phyloP scores from a whole-genome alignment of 2,888 invertebrate species.

The Lepidochitona cinerea region DNA sequence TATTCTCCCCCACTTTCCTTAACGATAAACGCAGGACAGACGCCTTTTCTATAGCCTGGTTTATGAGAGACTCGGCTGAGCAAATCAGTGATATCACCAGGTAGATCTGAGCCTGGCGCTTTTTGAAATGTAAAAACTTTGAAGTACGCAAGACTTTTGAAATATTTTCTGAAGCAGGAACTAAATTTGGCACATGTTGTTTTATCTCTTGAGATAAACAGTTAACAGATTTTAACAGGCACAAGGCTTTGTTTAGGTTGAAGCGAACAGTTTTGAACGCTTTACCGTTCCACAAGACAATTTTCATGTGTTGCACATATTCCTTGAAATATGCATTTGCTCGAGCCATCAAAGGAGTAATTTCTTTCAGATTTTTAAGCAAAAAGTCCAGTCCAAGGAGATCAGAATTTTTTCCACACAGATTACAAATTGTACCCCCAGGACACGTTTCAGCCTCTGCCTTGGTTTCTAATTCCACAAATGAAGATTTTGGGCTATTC shows the following conservation, averaged over 20 bases:
- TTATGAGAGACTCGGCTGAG: too few relatives aligned
- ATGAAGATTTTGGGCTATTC: too few relatives aligned
- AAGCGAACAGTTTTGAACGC: background rate
- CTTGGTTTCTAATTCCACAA: too few relatives aligned
- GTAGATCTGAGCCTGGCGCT: background rate
- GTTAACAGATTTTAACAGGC: background rate
- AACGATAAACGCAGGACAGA: too few relatives aligned
- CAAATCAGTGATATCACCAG: background rate
- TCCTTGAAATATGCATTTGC: background rate
- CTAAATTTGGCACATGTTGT: background rate
- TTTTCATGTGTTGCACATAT: background rate
- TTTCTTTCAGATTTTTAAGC: background rate
- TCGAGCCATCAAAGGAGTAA: background rate
- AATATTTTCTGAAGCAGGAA: background rate
- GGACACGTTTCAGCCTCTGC: too few relatives aligned
- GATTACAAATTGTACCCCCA: too few relatives aligned
- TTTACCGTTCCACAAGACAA: background rate
- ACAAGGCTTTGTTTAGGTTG: background rate
- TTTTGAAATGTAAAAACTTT: background rate
- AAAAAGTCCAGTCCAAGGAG: background rate
- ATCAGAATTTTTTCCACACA: background rate
- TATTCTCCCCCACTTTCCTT: too few relatives aligned
- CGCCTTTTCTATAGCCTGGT: too few relatives aligned
- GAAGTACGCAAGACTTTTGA: background rate
- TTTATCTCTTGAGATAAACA: background rate